A percentile compares a stretch with the other conserved stretches of the same genome.
phyloP scores from a whole-genome alignment of 2,888 invertebrate species.

The Parnassius apollo region DNA sequence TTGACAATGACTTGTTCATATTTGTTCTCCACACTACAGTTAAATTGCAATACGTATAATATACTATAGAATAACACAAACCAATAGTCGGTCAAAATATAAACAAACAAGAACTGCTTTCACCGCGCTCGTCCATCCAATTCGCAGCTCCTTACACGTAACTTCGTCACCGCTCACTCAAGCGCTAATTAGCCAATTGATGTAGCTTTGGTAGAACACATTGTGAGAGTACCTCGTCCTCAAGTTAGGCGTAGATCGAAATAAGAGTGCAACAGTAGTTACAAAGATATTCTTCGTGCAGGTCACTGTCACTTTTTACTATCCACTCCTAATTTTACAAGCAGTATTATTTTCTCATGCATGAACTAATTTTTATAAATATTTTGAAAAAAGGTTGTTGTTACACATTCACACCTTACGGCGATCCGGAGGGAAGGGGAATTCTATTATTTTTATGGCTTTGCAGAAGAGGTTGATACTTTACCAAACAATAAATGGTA shows the following conservation, averaged over 20 bases:
- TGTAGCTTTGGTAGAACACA: neutral
- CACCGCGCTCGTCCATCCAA: neutral
- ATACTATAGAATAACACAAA: neutral
- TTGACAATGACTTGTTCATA: neutral
- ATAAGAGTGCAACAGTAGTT: neutral
- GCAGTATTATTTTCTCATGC: too few relatives aligned
- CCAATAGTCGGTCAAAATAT: neutral
- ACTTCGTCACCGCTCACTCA: neutral
- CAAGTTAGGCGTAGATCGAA: neutral
- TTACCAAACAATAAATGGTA: too few relatives aligned
- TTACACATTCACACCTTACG: too few relatives aligned
- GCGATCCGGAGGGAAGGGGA: too few relatives aligned
- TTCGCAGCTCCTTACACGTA: neutral
- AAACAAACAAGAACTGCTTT: neutral
- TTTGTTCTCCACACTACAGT: neutral
- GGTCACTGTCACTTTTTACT: neutral
- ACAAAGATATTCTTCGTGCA: neutral
- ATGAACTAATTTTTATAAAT: too few relatives aligned
- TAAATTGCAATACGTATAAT: neutral
- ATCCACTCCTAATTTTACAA: neutral
- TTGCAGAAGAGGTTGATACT: too few relatives aligned
- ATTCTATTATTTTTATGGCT: too few relatives aligned
- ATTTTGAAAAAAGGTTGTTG: too few relatives aligned
- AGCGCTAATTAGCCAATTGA: neutral
- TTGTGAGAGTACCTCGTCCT: neutral